These are phyloP conservation scores for Belgica antarctica DNA, from an alignment of 2,888 invertebrate genomes.

Conservation along the genomic window DNA sequence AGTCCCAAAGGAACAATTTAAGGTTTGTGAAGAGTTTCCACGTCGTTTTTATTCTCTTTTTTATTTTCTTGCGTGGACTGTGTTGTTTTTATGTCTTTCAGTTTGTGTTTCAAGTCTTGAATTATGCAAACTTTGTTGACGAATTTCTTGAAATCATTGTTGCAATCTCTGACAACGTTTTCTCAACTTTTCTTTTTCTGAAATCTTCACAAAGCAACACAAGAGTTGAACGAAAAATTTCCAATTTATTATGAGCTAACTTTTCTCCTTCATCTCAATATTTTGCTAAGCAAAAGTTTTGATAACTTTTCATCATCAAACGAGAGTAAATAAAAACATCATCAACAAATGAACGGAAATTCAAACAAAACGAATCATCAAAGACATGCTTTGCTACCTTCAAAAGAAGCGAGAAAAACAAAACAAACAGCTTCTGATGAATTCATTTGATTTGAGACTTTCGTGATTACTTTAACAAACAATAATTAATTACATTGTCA, in stretches of 20 bases:
- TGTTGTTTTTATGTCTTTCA: no score
- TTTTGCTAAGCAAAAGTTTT: conserved; percentile 5
- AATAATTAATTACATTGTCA: conserved; percentile 28
- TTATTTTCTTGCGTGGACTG: no score
- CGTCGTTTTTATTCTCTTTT: no score
- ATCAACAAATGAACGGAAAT: no score
- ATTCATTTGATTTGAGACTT: not conserved
- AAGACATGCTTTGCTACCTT: not conserved
- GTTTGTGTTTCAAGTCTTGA: no score
- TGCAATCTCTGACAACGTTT: no score
- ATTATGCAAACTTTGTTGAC: conserved; percentile 6
- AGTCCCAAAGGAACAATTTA: no score
- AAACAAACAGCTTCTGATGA: conserved; percentile 7
- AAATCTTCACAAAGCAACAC: not conserved
- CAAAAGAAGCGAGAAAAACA: not conserved
- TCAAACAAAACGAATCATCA: not conserved
- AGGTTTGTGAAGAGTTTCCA: no score
- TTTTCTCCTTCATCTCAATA: conserved; percentile 2
- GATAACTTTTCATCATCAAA: conserved; percentile 15
- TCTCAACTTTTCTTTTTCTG: conserved; percentile 4
- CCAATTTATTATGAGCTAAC: no score
- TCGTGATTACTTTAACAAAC: conserved; percentile 23
- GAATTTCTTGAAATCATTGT: not conserved
- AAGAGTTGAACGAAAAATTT: no score
- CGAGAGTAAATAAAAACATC: conserved; percentile 15